These are phyloP conservation scores for Dipodomys ordii DNA, from an alignment of 2,113 vertebrate genomes.

Conservation along the genomic window DNA sequence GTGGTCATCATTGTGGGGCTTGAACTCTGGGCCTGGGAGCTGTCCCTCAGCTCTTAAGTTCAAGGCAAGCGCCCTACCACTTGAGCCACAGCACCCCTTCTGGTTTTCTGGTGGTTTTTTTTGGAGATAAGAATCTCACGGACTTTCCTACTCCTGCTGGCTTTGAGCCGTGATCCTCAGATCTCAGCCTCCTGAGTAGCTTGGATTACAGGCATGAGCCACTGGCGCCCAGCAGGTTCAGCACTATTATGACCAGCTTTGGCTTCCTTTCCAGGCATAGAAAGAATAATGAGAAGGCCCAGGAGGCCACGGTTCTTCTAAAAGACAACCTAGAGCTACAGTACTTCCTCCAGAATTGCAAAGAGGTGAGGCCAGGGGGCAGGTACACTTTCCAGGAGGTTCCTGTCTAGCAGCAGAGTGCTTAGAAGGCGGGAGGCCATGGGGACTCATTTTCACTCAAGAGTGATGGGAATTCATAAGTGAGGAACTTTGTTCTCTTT, in stretches of 20 bases:
- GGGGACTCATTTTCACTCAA: background rate
- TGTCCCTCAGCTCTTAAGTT: no score
- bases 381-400: background rate
- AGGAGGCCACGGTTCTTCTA: conserved; percentile 89
- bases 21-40: no score
- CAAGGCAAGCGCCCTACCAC: no score
- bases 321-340: conserved; percentile 94
- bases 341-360: conserved; percentile 95
- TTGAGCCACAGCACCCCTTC: no score
- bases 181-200: no score
- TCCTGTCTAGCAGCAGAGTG: background rate
- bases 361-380: conserved; percentile 89
- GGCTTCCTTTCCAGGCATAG: conserved; percentile 85
- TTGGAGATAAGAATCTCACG: no score
- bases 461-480: background rate
- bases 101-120: no score
- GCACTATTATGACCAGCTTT: background rate
- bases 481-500: background rate
- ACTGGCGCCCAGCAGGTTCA: no score
- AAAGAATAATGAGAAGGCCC: conserved; percentile 87
- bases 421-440: background rate
- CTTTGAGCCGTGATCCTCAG: no score
- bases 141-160: no score
- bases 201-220: no score
- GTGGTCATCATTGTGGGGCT: no score